Evolutionary conservation across 2,113 vertebrate genomes (phyloP).

Genomic region (Tiliqua scincoides): DNA sequence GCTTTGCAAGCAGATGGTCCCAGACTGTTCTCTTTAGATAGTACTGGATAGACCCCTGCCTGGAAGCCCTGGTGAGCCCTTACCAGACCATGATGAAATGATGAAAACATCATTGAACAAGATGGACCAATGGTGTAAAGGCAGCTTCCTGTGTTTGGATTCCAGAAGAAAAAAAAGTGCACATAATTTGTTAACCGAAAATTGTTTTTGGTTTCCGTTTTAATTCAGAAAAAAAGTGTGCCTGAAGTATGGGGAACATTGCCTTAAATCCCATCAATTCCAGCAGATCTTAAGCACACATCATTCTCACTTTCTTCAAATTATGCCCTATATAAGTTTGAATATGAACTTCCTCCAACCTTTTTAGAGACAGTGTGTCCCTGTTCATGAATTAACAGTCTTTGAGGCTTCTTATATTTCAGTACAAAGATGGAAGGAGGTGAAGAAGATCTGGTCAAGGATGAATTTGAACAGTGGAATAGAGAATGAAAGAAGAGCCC

Average conservation of each 20-base stretch:
- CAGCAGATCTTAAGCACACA: neutral
- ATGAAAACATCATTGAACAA: too few relatives aligned
- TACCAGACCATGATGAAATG: too few relatives aligned
- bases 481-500: too few relatives aligned
- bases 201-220: too few relatives aligned
- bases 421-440: neutral
- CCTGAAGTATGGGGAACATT: neutral
- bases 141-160: too few relatives aligned
- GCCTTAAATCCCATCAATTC: neutral
- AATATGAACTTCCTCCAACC: constrained; percentile 60
- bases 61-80: too few relatives aligned
- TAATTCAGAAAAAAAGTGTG: neutral
- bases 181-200: too few relatives aligned
- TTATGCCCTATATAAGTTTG: constrained; percentile 12
- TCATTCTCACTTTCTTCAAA: neutral
- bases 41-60: too few relatives aligned
- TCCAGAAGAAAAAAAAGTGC: too few relatives aligned
- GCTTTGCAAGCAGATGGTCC: too few relatives aligned
- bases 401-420: neutral
- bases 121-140: too few relatives aligned
- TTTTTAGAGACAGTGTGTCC: constrained; percentile 65
- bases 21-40: too few relatives aligned
- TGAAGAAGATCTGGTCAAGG: neutral
- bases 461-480: neutral
- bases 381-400: constrained; percentile 55